phyloP scores from a whole-genome alignment of 2,113 vertebrate species.

The Scalopus aquaticus region DNA sequence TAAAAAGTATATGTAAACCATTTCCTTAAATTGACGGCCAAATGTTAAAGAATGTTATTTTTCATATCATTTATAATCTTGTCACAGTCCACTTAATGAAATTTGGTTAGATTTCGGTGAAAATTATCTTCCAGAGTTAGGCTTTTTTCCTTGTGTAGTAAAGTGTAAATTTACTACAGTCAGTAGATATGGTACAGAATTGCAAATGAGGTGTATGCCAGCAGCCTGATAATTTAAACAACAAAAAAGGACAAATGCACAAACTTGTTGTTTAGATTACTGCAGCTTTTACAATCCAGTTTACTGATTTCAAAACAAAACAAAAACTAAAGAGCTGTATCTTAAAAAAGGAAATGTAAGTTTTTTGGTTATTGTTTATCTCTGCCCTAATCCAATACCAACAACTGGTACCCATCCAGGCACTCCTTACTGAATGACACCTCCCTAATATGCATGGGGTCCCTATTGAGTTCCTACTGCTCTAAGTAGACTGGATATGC shows the following conservation, averaged over 20 bases:
- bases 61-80: conserved; percentile 83
- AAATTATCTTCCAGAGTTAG: conserved; percentile 79
- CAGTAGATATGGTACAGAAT: conserved; percentile 87
- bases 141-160: conserved; percentile 24
- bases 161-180: conserved; percentile 73
- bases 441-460: neutral
- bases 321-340: neutral
- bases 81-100: conserved; percentile 80
- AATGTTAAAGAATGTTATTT: conserved; percentile 84
- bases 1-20: conserved; percentile 70
- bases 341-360: neutral
- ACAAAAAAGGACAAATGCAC: conserved; percentile 82
- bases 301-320: conserved; percentile 54
- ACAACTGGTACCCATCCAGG: neutral
- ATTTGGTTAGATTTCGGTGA: conserved; percentile 79
- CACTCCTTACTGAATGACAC: neutral
- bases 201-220: conserved; percentile 89
- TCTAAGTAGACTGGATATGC: neutral
- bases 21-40: conserved; percentile 84
- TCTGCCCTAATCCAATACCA: neutral
- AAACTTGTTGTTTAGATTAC: conserved; percentile 89
- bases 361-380: neutral
- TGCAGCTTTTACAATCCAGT: conserved; percentile 88
- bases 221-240: conserved; percentile 88
- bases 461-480: neutral